phyloP scores from a whole-genome alignment of 2,113 vertebrate species.

The Chloebia gouldiae region DNA sequence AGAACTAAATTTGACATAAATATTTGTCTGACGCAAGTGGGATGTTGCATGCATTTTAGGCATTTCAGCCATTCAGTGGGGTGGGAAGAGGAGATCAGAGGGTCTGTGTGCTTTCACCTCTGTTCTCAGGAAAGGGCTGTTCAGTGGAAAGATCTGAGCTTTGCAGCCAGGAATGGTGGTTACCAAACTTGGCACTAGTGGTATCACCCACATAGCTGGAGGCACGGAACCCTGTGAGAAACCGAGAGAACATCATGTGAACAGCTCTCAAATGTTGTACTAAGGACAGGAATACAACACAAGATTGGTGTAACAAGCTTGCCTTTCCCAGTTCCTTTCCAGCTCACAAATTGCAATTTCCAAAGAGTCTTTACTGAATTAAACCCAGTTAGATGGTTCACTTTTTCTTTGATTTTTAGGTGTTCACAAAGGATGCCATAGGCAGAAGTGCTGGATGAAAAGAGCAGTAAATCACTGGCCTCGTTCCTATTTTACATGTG shows the following conservation, averaged over 20 bases:
- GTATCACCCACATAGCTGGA: not conserved
- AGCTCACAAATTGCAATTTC: not conserved
- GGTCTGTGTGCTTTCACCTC: not conserved
- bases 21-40: not conserved
- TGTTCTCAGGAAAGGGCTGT: not conserved
- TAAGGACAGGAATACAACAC: not conserved
- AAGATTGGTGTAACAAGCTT: not conserved
- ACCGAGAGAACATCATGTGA: rapidly evolving
- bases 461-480: not conserved
- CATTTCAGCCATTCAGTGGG: not conserved
- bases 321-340: not conserved
- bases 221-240: not conserved
- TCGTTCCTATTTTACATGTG: rapidly evolving
- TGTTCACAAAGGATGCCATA: not conserved
- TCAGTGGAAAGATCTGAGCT: not conserved
- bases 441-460: not conserved
- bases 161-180: not conserved
- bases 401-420: not conserved
- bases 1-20: not conserved
- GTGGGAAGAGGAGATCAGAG: not conserved
- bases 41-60: not conserved
- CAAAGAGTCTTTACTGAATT: not conserved
- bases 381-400: not conserved
- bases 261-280: not conserved
- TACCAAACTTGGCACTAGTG: not conserved